Base-by-base conservation (phyloP, 1,140 invertebrate genomes). In the Pseudomyrmex cubaensis region DNA sequence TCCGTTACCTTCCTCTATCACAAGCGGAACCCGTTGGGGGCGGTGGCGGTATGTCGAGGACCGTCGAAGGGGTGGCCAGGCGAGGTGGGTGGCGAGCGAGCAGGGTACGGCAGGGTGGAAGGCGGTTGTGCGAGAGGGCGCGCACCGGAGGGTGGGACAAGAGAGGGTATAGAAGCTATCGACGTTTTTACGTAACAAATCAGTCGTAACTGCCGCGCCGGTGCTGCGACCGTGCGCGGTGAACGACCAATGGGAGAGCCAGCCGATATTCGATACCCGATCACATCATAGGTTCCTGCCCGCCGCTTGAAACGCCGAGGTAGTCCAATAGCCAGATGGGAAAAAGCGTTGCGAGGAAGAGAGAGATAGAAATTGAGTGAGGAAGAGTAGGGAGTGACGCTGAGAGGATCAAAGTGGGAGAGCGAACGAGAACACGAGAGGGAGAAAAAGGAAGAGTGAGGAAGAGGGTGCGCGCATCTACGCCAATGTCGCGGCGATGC, bases 161-260 rank as follows among this genome's bases (percentile, higher is more conserved):
- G 88, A 88, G 86, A 88, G 89, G 84, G 87, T 93, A 94, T 93
- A 93, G 92, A 93, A 92, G 91, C 92, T 94, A 94, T 94, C 93
- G 94, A 94, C 94, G 93, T 94, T 94, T 94, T 94, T 94, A 94
- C 94, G 93, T 94, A 94, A 94, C 94, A 94, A 94, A 94, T 94
- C 94, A 94, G 94, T 94, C 93, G 94, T 93, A 93, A 94, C 93
- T 93, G 90, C 90, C 85, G 90, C 92, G 92, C 92, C 87, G 87
- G 89, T 83, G 85, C 85, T 87, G 92, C 92, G 92, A 92, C 91
- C 90, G 91, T 92, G 93, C 91, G 93, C 92, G 89, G 90, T 92
- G 89, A 91, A 87, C 91, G 84, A 92, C 94, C 94, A 94, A 94
- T 94, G 90, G 90, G 92, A 93, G 89, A 84, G 89, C 91, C 87